A percentile compares a stretch with the other conserved stretches of the same genome.
These are phyloP conservation scores for Cheilosia impressa DNA, from an alignment of 2,888 invertebrate species.

Conservation along the genomic window DNA sequence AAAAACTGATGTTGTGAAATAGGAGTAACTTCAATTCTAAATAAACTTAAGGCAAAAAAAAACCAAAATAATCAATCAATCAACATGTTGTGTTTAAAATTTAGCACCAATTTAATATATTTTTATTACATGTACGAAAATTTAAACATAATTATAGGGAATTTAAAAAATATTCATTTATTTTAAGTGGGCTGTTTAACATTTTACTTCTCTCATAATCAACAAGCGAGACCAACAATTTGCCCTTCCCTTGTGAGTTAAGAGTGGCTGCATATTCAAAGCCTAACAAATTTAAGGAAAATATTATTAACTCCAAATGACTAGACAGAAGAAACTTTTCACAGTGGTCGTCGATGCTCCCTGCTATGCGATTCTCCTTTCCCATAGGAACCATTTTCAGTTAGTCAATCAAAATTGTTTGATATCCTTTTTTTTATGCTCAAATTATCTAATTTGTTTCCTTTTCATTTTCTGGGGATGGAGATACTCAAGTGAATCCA, in stretches of 20 bases:
- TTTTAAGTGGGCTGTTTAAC: no score
- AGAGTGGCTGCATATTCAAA: slow-evolving; percentile 58
- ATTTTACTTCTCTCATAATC: no score
- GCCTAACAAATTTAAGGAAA: slow-evolving; percentile 58
- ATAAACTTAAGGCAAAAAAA: no score
- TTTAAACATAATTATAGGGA: slow-evolving; percentile 25
- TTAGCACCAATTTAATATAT: no score
- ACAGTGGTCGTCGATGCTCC: slow-evolving; percentile 44
- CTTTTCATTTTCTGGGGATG: slow-evolving; percentile 17
- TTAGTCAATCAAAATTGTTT: slow-evolving; percentile 66
- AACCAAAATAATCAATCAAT: no score
- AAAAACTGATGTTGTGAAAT: no score
- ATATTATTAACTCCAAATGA: slow-evolving; percentile 66
- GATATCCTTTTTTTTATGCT: slow-evolving; percentile 30
- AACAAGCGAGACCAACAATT: slow-evolving; percentile 47
- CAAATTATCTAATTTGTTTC: not conserved
- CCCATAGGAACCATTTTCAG: slow-evolving; percentile 52
- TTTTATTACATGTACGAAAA: not conserved
- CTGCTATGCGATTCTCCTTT: slow-evolving; percentile 40
- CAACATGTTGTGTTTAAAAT: no score
- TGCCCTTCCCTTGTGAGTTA: slow-evolving; percentile 47
- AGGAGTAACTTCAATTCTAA: no score
- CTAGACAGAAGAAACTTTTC: slow-evolving; percentile 55
- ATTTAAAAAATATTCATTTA: slow-evolving; percentile 47
- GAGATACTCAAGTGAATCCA: slow-evolving; percentile 35